phyloP scores from a whole-genome alignment of 2,888 invertebrate genomes.

The Halictus ligatus region DNA sequence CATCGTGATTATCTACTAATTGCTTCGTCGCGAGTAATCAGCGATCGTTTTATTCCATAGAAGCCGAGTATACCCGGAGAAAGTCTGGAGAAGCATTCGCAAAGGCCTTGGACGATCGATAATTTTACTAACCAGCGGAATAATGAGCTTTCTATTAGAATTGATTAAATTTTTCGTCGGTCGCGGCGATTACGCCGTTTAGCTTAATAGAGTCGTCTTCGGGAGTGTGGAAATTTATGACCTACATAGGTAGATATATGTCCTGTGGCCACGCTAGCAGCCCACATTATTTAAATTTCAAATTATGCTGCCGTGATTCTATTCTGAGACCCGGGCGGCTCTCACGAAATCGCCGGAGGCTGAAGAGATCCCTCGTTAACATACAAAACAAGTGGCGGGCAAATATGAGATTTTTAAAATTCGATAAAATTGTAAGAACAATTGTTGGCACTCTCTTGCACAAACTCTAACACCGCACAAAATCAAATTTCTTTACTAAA shows the following conservation, averaged over 20 bases:
- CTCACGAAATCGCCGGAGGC: not conserved
- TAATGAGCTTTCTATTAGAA: not conserved
- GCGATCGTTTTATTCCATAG: not conserved
- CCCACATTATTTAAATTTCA: not conserved
- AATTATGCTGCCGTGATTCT: not conserved
- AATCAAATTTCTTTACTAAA: not conserved
- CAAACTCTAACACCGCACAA: too few relatives aligned
- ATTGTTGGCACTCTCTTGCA: not conserved
- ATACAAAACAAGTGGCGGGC: not conserved
- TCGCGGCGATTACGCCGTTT: not conserved
- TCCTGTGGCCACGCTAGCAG: not conserved
- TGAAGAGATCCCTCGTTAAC: not conserved
- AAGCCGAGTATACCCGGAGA: not conserved
- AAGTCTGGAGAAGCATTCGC: not conserved
- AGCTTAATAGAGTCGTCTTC: not conserved
- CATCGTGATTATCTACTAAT: not conserved
- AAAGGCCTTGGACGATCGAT: not conserved
- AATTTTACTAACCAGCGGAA: not conserved
- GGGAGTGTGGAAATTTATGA: not conserved
- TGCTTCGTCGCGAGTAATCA: not conserved
- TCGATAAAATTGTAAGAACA: not conserved
- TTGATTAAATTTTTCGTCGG: not conserved
- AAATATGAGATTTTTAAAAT: not conserved
- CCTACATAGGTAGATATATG: not conserved
- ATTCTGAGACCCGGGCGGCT: not conserved